Conservation (phyloP, 2,888 invertebrate genomes). For the Oxystoma pomonae region DNA sequence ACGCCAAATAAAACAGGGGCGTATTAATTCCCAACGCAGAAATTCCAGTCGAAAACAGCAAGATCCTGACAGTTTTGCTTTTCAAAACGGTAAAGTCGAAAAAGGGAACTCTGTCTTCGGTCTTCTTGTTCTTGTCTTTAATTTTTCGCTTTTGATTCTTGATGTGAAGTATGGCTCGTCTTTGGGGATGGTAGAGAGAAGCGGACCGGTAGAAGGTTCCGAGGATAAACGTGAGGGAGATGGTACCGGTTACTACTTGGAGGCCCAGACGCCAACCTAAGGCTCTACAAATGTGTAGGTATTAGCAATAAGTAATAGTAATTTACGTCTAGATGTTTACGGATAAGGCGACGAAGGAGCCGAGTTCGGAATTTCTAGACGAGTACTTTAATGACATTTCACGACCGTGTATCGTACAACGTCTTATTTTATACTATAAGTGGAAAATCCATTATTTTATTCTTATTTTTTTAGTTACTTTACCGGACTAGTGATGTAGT, state of each 20-base stretch:
- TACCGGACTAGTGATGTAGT: no score
- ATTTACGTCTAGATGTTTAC: no score
- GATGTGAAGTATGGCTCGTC: conserved; percentile 81
- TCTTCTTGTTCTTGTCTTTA: conserved; percentile 73
- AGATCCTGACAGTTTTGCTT: conserved; percentile 79
- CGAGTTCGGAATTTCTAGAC: no score
- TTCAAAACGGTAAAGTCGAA: conserved; percentile 81
- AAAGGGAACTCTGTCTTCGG: conserved; percentile 76
- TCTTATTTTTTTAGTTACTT: no score
- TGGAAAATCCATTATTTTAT: no score
- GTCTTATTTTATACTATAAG: no score
- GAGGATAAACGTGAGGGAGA: conserved; percentile 77
- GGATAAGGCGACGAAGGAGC: no score
- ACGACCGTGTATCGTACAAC: no score
- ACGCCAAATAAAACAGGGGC: conserved; percentile 78
- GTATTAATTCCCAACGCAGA: conserved; percentile 81
- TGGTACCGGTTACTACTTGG: conserved; percentile 82
- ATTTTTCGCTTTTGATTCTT: conserved; percentile 84
- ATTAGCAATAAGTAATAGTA: no score
- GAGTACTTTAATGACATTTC: no score
- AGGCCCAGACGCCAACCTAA: conserved; percentile 80
- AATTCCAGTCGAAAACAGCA: conserved; percentile 75
- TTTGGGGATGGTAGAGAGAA: conserved; percentile 82
- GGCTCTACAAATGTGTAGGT: conserved; percentile 60
- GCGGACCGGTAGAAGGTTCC: conserved; percentile 87